Evolutionary conservation across 2,113 vertebrate species (phyloP), one percentile per base, ranked within the genome.

Genomic region (Pycnonotus jocosus): DNA sequence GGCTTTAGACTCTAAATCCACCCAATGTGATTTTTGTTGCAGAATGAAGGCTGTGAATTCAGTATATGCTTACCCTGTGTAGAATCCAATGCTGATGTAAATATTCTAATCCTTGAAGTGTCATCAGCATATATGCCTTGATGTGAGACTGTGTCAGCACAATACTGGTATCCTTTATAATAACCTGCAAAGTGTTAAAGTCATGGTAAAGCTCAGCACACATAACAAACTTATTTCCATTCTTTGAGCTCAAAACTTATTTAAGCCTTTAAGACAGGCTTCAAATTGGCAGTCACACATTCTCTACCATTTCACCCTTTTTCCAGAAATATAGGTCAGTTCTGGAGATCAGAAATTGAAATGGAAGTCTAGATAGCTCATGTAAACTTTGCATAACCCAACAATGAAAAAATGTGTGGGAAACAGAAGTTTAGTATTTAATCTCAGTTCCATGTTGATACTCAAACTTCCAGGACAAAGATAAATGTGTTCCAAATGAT

Each of bases 101-200:
- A 96, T 99, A 99, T 82, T 99, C 99, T 91, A 99, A 97, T 42
- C 99, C 99, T 96, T 99, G 99, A 88, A 99, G 98, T 10, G 99
- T 99, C 99, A 99, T 99, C 81, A 99, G 96, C 98, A 99, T 98
- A 92, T 99, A 99, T 20, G 99, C 99, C 97, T 99, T 99, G 97
- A 99, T 99, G 86, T 99, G 98, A 88, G 99, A 98, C 27, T 99
- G 99, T 3, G 99, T 99, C 95, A 99, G 95, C 37, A 99, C 99
- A 72, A 99, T 98, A 94, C 99, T 99, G 44, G 98, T 99, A 97
- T 99, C 99, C 95, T 99, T 99, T 97, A 99, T 99, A 95, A 99
- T 99, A 90, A 99, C 99, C 99, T 99, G 93, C 62, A 94, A 96
- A 95, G 21, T 4, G 7, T 87, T 76, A 70, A 58, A 81, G 15